Base-by-base conservation (phyloP, 2,888 invertebrate genomes). In the Suillia variegata region DNA sequence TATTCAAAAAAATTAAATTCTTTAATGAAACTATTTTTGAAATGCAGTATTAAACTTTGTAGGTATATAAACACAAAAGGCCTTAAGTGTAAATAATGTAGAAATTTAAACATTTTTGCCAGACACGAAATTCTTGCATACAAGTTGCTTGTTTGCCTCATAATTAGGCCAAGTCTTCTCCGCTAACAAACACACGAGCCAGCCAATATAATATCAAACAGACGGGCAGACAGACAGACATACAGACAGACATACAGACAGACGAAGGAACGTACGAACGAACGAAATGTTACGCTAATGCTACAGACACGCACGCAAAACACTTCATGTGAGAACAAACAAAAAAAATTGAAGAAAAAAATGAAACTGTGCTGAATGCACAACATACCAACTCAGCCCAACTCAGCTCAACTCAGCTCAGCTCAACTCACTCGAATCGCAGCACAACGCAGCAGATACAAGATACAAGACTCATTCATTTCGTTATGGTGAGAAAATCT, bases 161-260 rank as follows among this genome's bases (percentile, higher is more conserved):
- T 64, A 71, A 67, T 67, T 70, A 59, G 71, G 73, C 73, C 71
- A 69, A 71, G 73, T 62, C 71, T 71, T 4, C 18, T 38, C n/a
- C 38, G 38, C n/a, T 38, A n/a, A n/a, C 38, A 38, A 38, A 38
- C 6, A 38, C 38, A 38, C 15, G n/a, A 8, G n/a, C 38, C n/a
- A n/a, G n/a, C n/a, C n/a, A n/a, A n/a, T n/a, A n/a, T n/a, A 38
- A 6, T 13, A 20, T 4, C 22, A 22, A 12, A n/a, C 17, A 48
- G 18, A 48, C 48, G n/a, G 5, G 20, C 48, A 18, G 15, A 5
- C 15, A 12, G 18, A n/a, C 15, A n/a, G 20, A 22, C 5, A 48
- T n/a, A n/a, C n/a, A n/a, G n/a, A n/a, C n/a, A n/a, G n/a, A n/a
- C n/a, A n/a, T n/a, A n/a, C n/a, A n/a, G n/a, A n/a, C n/a, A n/a